phyloP scores from a whole-genome alignment of 2,797 vertebrate genomes.

The Emys orbicularis region DNA sequence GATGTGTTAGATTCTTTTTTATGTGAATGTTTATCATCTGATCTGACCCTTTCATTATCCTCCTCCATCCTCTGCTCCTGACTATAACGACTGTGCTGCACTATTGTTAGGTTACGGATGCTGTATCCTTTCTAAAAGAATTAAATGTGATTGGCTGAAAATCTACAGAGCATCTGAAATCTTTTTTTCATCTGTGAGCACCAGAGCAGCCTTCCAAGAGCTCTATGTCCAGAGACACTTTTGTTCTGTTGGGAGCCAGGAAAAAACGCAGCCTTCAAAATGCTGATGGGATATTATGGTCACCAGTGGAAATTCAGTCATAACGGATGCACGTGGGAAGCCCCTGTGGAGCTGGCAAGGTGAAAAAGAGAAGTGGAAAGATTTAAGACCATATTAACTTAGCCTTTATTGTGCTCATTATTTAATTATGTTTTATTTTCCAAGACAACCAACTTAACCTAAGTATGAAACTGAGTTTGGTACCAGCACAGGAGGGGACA shows the following conservation, averaged over 20 bases:
- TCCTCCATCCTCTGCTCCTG: too few species aligned
- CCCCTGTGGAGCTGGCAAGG: background rate
- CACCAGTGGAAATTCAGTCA: background rate
- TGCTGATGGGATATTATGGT: background rate
- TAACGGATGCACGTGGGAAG: background rate
- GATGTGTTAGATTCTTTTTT: too few species aligned
- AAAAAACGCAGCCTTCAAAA: background rate
- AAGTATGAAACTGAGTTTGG: background rate
- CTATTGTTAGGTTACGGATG: fast-evolving
- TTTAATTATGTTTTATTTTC: background rate
- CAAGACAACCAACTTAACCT: background rate
- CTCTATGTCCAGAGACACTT: background rate
- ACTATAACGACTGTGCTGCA: too few species aligned
- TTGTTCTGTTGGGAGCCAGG: background rate
- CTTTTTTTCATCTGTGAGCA: background rate
- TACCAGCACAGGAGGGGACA: background rate
- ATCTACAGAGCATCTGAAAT: background rate
- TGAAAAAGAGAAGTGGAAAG: background rate
- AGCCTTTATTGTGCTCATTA: background rate
- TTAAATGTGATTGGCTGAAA: background rate
- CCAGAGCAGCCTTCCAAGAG: background rate
- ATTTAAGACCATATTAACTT: background rate
- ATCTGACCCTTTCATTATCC: too few species aligned
- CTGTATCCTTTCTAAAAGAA: background rate
- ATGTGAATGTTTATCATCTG: too few species aligned